A percentile compares a stretch with the other conserved stretches of the same genome.
Evolutionary conservation across 2,113 vertebrate species (phyloP).

Genomic region (Pseudolaguvia tuberculata): DNA sequence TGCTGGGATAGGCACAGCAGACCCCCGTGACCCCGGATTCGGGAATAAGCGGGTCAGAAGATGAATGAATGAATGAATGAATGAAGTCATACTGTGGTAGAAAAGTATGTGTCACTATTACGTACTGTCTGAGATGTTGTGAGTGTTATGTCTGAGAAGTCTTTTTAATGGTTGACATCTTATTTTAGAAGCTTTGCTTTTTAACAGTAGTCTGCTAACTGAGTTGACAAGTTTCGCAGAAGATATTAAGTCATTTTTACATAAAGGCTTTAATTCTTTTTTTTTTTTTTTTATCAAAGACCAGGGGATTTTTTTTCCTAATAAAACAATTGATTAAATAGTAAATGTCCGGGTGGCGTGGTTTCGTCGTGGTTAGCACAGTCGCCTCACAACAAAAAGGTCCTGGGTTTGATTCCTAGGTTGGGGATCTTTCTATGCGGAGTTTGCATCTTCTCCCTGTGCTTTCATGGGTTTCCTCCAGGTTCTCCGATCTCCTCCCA

Average conservation of each 20-base stretch:
- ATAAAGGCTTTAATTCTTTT: neutral
- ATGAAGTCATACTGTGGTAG: neutral
- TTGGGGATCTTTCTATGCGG: no score
- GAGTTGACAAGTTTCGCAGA: conserved; percentile 27
- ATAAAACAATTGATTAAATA: neutral
- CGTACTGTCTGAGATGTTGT: conserved; percentile 13
- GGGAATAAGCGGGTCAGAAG: no score
- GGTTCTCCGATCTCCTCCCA: no score
- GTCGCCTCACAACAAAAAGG: no score
- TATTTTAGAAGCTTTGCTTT: conserved; percentile 11
- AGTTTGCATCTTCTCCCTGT: no score
- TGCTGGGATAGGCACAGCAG: no score
- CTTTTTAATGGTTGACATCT: conserved; percentile 3
- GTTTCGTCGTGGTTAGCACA: no score
- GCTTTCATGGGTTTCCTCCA: no score
- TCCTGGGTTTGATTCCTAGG: no score
- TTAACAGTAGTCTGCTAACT: conserved; percentile 22
- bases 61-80: no score
- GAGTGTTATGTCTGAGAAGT: neutral
- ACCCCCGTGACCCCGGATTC: no score
- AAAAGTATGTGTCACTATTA: conserved; percentile 7
- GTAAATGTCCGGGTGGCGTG: no score
- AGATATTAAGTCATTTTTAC: neutral
- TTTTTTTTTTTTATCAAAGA: neutral
- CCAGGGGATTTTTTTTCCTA: neutral